Evolutionary conservation across 64 coral and sea anemone species (phyloP).

Genomic region (Actinia equina): DNA sequence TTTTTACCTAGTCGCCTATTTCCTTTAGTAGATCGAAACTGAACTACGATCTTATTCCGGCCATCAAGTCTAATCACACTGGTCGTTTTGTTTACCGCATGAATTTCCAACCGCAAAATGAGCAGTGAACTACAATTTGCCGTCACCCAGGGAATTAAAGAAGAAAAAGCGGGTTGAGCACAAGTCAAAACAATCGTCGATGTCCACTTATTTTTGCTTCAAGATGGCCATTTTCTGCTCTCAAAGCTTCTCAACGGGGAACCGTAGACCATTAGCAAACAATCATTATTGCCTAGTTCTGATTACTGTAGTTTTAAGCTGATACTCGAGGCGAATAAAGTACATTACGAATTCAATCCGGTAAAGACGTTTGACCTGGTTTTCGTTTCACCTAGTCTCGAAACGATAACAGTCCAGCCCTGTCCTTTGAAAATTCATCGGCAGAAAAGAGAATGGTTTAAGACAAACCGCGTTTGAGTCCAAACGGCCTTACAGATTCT

Average conservation of each 20-base stretch:
- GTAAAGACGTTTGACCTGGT: background rate
- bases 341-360: background rate
- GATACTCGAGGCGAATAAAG: background rate
- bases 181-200: slow-evolving; percentile 4
- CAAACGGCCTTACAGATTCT: background rate
- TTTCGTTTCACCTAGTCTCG: background rate
- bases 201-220: background rate
- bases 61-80: background rate
- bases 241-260: slow-evolving; percentile 15
- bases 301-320: slow-evolving; percentile 5
- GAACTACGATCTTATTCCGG: background rate
- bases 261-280: slow-evolving; percentile 2
- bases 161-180: slow-evolving; percentile 10
- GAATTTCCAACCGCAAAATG: background rate
- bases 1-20: background rate
- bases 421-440: background rate
- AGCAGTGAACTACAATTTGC: background rate
- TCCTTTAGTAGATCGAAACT: background rate
- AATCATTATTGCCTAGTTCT: slow-evolving; percentile 3
- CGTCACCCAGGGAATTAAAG: background rate
- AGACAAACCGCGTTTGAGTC: background rate
- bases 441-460: background rate
- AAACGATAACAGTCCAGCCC: background rate
- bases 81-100: slow-evolving; percentile 9
- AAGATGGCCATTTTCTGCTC: slow-evolving; percentile 22